Conservation (phyloP, 1,140 invertebrate genomes). For the Lethrus apterus region DNA sequence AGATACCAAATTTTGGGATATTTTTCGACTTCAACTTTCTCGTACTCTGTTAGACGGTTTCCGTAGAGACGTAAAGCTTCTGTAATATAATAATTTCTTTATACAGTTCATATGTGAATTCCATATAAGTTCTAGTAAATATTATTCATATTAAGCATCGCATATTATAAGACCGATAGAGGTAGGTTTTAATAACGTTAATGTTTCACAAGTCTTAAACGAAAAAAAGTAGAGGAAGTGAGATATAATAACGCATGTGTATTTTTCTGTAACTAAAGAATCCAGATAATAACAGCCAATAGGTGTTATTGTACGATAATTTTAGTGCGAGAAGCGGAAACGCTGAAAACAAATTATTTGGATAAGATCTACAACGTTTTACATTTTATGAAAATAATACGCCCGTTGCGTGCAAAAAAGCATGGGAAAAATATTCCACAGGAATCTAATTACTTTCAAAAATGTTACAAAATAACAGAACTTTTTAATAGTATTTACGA, state of each 20-base stretch:
- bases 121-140: not conserved
- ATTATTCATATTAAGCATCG: not conserved
- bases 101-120: not conserved
- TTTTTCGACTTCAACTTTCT: constrained; percentile 74
- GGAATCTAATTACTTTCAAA: no score
- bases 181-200: no score
- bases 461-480: no score
- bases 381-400: no score
- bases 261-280: not conserved
- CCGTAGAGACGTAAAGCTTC: constrained; percentile 76
- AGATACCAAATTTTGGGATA: constrained; percentile 88
- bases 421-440: no score
- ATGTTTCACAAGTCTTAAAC: constrained; percentile 5
- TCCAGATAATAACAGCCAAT: no score
- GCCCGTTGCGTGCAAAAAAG: no score
- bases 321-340: no score
- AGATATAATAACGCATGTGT: not conserved
- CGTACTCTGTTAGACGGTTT: constrained; percentile 75
- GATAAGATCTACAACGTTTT: no score
- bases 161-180: not conserved
- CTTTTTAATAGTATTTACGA: no score
- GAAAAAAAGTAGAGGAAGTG: not conserved
- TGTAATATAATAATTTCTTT: constrained; percentile 39
- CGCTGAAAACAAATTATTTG: no score
- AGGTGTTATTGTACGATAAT: no score